phyloP scores from a whole-genome alignment of 2,888 invertebrate genomes.

The Drosophila dives region DNA sequence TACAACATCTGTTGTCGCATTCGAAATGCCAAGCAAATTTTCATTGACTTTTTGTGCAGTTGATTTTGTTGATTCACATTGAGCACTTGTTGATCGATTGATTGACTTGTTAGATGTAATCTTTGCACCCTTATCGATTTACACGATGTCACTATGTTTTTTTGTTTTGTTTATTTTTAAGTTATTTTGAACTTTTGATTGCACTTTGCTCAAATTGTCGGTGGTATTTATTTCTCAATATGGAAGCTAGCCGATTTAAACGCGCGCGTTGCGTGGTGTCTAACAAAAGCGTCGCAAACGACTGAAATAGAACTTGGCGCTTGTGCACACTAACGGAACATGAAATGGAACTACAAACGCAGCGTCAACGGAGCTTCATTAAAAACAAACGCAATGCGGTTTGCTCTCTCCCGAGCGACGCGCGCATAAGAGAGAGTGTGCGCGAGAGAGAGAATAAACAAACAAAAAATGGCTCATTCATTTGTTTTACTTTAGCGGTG shows the following conservation, averaged over 20 bases:
- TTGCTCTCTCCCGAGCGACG: conserved; percentile 34
- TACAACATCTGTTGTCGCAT: conserved; percentile 51
- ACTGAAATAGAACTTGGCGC: conserved; percentile 66
- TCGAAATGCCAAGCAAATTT: conserved; percentile 46
- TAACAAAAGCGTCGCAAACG: conserved; percentile 65
- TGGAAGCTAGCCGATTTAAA: conserved; percentile 14
- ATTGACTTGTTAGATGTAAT: conserved; percentile 29
- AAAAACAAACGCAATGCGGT: conserved; percentile 39
- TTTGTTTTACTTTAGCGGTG: conserved; percentile 32
- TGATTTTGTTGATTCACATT: conserved; percentile 31
- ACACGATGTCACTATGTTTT: conserved; percentile 3
- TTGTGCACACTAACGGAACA: conserved; percentile 43
- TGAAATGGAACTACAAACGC: conserved; percentile 54
- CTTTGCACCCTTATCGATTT: conserved; percentile 29
- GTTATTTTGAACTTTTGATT: conserved; percentile 44
- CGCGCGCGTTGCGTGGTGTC: conserved; percentile 47
- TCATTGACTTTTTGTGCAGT: conserved; percentile 58
- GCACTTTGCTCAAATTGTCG: conserved; percentile 39
- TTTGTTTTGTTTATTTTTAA: conserved; percentile 6
- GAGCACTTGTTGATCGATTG: conserved; percentile 38
- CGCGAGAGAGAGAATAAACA: conserved; percentile 25
- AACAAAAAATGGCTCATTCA: conserved; percentile 41
- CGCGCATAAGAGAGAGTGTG: conserved; percentile 25
- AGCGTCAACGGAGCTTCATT: conserved; percentile 45
- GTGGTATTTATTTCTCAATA: conserved; percentile 37